Conservation (phyloP, 1,140 invertebrate genomes). For the Pseudobourletiella spinata region DNA sequence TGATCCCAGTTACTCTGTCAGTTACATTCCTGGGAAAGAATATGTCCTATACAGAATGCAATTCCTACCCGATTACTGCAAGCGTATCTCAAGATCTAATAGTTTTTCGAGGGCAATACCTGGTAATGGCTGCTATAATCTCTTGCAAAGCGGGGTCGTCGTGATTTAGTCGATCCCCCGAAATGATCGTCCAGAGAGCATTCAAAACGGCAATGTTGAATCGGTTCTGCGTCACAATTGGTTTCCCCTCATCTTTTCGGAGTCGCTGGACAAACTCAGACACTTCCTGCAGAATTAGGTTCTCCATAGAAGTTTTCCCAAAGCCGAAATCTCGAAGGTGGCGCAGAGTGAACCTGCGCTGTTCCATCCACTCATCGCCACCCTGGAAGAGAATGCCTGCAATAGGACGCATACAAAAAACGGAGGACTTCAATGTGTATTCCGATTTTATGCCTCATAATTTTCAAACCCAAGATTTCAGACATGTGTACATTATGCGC, state of each 20-base stretch:
- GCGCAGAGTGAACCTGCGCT: conserved; percentile 14
- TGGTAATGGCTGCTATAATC: conserved; percentile 12
- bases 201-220: conserved; percentile 54
- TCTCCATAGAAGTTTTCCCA: conserved; percentile 41
- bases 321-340: conserved; percentile 41
- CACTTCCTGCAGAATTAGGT: conserved; percentile 37
- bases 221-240: conserved; percentile 19
- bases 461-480: no score
- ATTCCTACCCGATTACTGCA: no score
- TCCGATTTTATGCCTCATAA: no score
- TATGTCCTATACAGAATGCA: no score
- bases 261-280: conserved; percentile 16
- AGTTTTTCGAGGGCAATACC: no score
- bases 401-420: no score
- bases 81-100: no score
- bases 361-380: conserved; percentile 17
- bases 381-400: conserved; percentile 16
- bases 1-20: no score
- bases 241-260: conserved; percentile 13
- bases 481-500: no score
- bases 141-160: conserved; percentile 29
- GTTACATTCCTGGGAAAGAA: no score
- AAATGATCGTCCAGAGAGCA: conserved; percentile 75
- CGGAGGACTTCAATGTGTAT: no score
- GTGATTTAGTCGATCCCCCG: conserved; percentile 49